Base-by-base conservation (phyloP, 1,140 invertebrate species). In the Leptopilina clavipes region DNA sequence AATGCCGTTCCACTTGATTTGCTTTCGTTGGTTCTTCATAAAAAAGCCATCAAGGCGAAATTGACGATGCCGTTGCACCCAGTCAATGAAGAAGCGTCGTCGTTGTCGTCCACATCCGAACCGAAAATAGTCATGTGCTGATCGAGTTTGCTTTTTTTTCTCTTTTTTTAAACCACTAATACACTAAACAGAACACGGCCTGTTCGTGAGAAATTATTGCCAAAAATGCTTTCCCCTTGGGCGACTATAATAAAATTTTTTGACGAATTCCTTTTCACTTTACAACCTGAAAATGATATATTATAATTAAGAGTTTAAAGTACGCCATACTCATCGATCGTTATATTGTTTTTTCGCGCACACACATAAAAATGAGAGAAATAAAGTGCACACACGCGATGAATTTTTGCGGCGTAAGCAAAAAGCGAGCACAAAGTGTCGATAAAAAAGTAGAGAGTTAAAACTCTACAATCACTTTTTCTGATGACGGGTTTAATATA, bases 11-110 rank as follows among this genome's bases (percentile, higher is more conserved):
- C 19, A 59, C 56, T 14, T 65, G 22, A 31, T 31, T 65, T 31
- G 59, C 59, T 25, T 65, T 65, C 59, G 59, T 31, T 65, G 37
- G 37, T 6, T 31, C 22, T 65, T 65, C 1, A 65, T 65, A 65
- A 65, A 65, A 37, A 65, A 65, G 59, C 59, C 59, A 65, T 65
- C 11, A 65, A 25, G 59, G 12, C 22, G 25, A 65, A 65, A 37
- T 65, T 65, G 59, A 65, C 59, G 59, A 65, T 65, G 59, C 59
- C 59, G 59, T 65, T 65, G 22, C 14, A 65, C 59, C n/a, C 59
- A 65, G 25, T 65, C 25, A 5, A 14, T n/a, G 59, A 31, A 65
- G 59, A 65, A 65, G 59, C 59, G 12, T 31, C 37, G 37, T 8
- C 59, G 31, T 22, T 22, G 12, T 31, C 37, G 37, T 8, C 59